Evolutionary conservation across 2,113 vertebrate species (phyloP), one percentile per base, ranked within the genome.

Genomic region (Cathartes aura): DNA sequence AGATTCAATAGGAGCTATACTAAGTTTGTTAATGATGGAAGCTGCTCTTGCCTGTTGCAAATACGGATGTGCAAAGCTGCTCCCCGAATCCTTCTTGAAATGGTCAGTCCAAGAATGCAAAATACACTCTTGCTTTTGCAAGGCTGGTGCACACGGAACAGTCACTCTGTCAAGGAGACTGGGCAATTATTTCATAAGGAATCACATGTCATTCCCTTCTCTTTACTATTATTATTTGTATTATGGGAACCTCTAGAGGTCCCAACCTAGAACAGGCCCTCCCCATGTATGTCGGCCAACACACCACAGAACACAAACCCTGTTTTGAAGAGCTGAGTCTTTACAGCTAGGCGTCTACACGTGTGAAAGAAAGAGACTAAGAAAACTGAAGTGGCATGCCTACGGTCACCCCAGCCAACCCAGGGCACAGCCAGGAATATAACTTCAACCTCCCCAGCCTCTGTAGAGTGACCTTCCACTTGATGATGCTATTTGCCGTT

Each of bases 211-310:
- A 70, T 42, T 76, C 15, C 32, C 40, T 72, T 89, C 60, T 79
- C 36, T 70, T 88, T 55, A 24, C 42, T 50, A 21, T 74, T 82
- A 91, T 93, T 89, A 68, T 85, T 84, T 94, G 81, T 90, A 94
- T 55, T 94, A 90, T 82, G 74, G 89, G 93, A 96, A 93, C 91
- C 94, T 93, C 91, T 91, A 97, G 87, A 96, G 95, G 94, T 70
- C 78, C 78, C 81, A 93, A 0, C 48, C 47, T 86, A 82, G 81
- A 96, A 91, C 12, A 89, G 60, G 45, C 29, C 50, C 29, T 94
- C 29, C 30, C 26, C 47, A 24, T 5, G 24, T 32, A 16, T 8
- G 15, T 55, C 66, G 76, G 45, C 29, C 67, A 82, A 70, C 9
- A 32, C 12, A 88, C 6, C 36, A 50, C 8, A 40, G 70, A 56